Evolutionary conservation across 2,797 vertebrate species (phyloP).

Genomic region (Spondyliosoma cantharus): DNA sequence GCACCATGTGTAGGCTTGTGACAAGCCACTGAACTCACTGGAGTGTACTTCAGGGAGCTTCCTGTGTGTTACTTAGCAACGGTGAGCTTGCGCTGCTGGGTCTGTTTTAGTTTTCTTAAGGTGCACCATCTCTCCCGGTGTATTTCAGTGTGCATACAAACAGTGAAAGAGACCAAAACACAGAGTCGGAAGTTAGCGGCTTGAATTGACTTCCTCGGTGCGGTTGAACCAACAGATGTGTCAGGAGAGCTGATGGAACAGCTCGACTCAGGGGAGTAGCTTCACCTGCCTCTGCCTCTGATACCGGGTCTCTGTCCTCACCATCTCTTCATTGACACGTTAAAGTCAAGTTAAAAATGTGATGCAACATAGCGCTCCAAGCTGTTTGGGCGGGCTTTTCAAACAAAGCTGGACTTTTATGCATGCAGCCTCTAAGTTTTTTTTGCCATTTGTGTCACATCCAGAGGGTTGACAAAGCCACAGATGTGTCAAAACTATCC

Average conservation of each 20-base stretch:
- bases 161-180: conserved; percentile 2
- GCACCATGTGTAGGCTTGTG: conserved; percentile 68
- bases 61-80: conserved; percentile 83
- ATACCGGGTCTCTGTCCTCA: neutral
- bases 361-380: neutral
- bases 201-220: conserved; percentile 2
- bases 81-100: conserved; percentile 61
- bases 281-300: neutral
- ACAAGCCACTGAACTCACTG: conserved; percentile 69
- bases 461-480: neutral
- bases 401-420: neutral
- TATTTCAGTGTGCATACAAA: conserved; percentile 38
- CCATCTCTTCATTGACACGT: neutral
- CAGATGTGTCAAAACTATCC: no score
- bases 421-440: neutral
- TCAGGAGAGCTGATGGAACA: conserved; percentile 22
- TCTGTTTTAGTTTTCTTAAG: conserved; percentile 65
- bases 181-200: conserved; percentile 5
- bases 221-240: conserved; percentile 53
- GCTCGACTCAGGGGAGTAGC: neutral
- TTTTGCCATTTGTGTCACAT: neutral
- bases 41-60: conserved; percentile 74
- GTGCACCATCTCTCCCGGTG: conserved; percentile 27
- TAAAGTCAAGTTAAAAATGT: neutral
- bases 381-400: neutral